A percentile compares a stretch with the other conserved stretches of the same genome.
Evolutionary conservation across 2,888 invertebrate genomes (phyloP).

Genomic region (Agrilus biguttatus): DNA sequence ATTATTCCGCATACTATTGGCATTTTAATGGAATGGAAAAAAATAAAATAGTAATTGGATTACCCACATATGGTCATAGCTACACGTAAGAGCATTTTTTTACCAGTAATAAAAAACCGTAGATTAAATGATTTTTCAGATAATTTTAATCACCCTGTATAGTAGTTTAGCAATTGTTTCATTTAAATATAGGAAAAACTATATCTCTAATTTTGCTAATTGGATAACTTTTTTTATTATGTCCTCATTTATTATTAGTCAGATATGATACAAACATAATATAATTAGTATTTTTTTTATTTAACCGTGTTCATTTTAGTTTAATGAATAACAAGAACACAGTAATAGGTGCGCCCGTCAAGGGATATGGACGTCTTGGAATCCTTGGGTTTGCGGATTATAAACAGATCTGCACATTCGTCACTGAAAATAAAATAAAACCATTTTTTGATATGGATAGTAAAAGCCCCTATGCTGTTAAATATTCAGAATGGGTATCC

Average conservation of each 20-base stretch:
- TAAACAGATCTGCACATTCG: conserved; percentile 53
- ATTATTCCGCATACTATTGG: conserved; percentile 72
- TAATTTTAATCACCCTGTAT: too few relatives aligned
- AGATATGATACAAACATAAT: background rate
- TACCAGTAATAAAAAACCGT: too few relatives aligned
- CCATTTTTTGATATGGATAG: conserved; percentile 51
- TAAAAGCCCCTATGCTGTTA: conserved; percentile 63
- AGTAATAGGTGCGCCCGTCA: conserved; percentile 54
- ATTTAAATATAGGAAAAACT: background rate
- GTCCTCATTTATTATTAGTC: too few relatives aligned
- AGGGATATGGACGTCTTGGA: conserved; percentile 54
- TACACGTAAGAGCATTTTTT: conserved; percentile 40
- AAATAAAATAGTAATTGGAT: conserved; percentile 66
- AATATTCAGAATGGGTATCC: conserved; percentile 64
- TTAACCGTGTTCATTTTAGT: conserved; percentile 21
- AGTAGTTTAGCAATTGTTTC: background rate
- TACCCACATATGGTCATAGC: conserved; percentile 79
- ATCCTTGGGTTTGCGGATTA: conserved; percentile 55
- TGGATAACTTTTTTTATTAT: too few relatives aligned
- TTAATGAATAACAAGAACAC: conserved; percentile 54
- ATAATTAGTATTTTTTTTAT: background rate
- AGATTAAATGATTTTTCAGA: too few relatives aligned
- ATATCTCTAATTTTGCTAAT: background rate
- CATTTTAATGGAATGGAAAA: conserved; percentile 56
- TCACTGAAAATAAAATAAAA: conserved; percentile 36